phyloP scores from a whole-genome alignment of 2,797 vertebrate species.

The Hipposideros larvatus region DNA sequence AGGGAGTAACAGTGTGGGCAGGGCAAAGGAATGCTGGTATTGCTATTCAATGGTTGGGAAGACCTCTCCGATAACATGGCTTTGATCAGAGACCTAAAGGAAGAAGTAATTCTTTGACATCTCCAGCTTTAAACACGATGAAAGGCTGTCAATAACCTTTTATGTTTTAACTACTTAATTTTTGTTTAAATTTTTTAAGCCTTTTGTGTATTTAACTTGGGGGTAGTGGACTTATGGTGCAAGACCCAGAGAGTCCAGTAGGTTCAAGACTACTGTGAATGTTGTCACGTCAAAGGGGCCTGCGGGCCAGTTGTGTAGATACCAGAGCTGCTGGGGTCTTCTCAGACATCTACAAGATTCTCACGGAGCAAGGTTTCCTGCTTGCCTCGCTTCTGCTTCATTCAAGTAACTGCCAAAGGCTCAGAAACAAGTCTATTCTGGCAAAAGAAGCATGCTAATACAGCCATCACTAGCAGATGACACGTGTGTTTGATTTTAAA shows the following conservation, averaged over 20 bases:
- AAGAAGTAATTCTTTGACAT: not conserved
- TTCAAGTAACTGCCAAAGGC: not conserved
- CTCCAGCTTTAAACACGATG: not conserved
- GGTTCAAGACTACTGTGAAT: not conserved
- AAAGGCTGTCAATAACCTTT: not conserved
- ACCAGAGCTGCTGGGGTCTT: not conserved
- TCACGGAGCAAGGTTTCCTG: not conserved
- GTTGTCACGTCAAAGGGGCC: not conserved
- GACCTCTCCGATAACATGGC: not conserved
- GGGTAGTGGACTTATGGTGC: not conserved
- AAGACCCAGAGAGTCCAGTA: not conserved
- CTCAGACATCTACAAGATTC: not conserved
- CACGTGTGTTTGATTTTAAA: not conserved
- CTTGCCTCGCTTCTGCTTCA: not conserved
- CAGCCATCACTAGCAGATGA: not conserved
- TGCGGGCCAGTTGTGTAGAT: fast-evolving
- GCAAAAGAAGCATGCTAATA: not conserved
- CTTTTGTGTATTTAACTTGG: not conserved
- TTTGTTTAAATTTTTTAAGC: not conserved
- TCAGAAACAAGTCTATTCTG: not conserved
- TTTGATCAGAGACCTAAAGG: not conserved
- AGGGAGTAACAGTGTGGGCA: not conserved
- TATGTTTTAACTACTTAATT: not conserved
- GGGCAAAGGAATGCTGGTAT: not conserved
- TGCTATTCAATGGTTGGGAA: not conserved